These are phyloP conservation scores for Condylura cristata DNA, from an alignment of 2,113 vertebrate species.

Conservation along the genomic window DNA sequence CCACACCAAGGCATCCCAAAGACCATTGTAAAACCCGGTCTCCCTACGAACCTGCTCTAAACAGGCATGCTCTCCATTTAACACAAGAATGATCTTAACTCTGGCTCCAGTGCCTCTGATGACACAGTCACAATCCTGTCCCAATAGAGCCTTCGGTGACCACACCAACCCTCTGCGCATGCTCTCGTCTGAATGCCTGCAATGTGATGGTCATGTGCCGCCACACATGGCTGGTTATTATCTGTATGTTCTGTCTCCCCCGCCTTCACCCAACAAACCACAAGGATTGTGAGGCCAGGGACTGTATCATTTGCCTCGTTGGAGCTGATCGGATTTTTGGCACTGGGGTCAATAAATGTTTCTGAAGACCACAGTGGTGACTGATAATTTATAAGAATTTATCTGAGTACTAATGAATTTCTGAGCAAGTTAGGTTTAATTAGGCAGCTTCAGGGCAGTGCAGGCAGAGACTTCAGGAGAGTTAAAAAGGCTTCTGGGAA, in stretches of 20 bases:
- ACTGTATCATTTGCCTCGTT: not conserved
- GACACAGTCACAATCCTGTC: not conserved
- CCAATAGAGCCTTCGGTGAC: not conserved
- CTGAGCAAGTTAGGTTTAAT: too few relatives aligned
- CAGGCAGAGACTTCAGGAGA: too few relatives aligned
- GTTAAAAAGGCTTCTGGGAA: too few relatives aligned
- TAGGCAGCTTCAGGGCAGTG: too few relatives aligned
- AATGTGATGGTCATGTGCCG: not conserved
- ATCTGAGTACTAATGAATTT: not conserved
- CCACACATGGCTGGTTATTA: not conserved
- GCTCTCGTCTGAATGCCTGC: not conserved
- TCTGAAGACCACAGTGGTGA: not conserved
- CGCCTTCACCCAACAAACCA: not conserved
- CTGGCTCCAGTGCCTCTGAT: not conserved
- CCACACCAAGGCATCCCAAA: not conserved
- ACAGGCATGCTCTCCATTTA: not conserved
- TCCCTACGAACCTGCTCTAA: not conserved
- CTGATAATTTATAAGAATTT: not conserved
- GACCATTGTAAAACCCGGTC: not conserved
- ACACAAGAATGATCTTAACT: not conserved
- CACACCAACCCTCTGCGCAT: not conserved
- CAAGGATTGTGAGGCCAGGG: not conserved
- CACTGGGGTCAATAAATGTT: not conserved
- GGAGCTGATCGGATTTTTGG: not conserved
- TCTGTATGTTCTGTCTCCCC: not conserved